Conservation (phyloP, 1,140 invertebrate genomes). For the Oscheius sp. region DNA sequence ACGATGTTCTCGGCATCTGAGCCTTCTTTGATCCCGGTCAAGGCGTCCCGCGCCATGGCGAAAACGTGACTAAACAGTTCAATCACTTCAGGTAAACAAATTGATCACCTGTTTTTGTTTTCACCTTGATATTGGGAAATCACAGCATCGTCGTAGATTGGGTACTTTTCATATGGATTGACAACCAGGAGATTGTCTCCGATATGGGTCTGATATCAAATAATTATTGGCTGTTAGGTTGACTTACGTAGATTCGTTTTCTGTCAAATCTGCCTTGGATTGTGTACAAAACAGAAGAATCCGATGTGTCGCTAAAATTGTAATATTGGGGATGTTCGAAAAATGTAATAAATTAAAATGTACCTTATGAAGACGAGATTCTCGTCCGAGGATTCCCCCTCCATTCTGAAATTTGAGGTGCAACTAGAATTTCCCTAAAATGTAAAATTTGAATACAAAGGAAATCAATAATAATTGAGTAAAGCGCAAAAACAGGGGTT, state of each 20-base stretch:
- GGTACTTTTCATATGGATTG: background rate
- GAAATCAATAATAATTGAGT: too few species aligned
- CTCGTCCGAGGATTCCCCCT: background rate
- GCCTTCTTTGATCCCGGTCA: constrained; percentile 7
- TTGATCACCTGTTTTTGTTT: background rate
- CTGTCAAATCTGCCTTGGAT: background rate
- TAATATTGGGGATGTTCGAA: too few species aligned
- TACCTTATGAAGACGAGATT: background rate
- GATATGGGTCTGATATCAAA: background rate
- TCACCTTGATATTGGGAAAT: background rate
- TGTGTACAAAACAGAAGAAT: background rate
- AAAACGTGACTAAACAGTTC: background rate
- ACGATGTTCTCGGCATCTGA: constrained; percentile 15
- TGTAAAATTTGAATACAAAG: too few species aligned
- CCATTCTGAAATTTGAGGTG: background rate
- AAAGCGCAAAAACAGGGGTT: too few species aligned
- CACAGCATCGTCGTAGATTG: background rate
- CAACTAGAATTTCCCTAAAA: too few species aligned
- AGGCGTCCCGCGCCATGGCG: background rate
- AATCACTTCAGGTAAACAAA: background rate
- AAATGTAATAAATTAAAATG: too few species aligned
- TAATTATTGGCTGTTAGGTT: background rate
- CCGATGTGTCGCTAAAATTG: background rate
- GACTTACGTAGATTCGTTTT: background rate
- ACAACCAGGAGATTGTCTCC: background rate